Evolutionary conservation across 64 coral and sea anemone species (phyloP).

Genomic region (Cladopsammia gracilis): DNA sequence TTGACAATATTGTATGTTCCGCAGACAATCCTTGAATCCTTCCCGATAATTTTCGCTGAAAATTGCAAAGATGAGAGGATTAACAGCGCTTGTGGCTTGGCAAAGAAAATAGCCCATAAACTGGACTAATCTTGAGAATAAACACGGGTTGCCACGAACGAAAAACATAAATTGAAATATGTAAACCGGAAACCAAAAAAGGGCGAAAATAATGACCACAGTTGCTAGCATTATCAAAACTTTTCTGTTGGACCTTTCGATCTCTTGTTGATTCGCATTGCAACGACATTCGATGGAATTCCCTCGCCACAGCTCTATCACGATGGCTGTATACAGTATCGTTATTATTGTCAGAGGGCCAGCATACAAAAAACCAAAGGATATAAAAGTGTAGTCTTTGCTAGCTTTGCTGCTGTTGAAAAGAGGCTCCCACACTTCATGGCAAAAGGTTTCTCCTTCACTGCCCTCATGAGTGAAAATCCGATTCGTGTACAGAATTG

Average conservation of each 20-base stretch:
- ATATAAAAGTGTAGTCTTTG: constrained; percentile 51
- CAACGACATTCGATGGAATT: constrained; percentile 11
- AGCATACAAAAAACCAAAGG: constrained; percentile 63
- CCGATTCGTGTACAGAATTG: constrained; percentile 50
- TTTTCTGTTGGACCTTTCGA: constrained; percentile 46
- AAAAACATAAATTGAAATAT: constrained; percentile 38
- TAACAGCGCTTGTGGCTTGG: constrained; percentile 58
- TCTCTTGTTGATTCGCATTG: constrained; percentile 20
- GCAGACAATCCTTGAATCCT: constrained; percentile 16
- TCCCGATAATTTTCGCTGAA: constrained; percentile 60
- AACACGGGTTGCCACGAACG: constrained; percentile 1
- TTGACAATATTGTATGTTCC: not conserved
- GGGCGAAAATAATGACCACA: constrained; percentile 45
- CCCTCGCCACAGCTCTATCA: constrained; percentile 56
- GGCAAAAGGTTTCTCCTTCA: not conserved
- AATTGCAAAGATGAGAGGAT: constrained; percentile 62
- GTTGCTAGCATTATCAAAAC: constrained; percentile 68
- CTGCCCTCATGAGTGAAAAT: not conserved
- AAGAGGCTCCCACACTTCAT: constrained; percentile 61
- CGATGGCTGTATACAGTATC: constrained; percentile 53
- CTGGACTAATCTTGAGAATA: not conserved
- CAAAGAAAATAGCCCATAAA: constrained; percentile 78
- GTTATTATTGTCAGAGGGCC: constrained; percentile 45
- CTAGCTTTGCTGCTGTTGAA: constrained; percentile 49
- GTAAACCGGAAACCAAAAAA: constrained; percentile 69